Conservation (phyloP, 2,797 vertebrate genomes). For the Alosa sapidissima region DNA sequence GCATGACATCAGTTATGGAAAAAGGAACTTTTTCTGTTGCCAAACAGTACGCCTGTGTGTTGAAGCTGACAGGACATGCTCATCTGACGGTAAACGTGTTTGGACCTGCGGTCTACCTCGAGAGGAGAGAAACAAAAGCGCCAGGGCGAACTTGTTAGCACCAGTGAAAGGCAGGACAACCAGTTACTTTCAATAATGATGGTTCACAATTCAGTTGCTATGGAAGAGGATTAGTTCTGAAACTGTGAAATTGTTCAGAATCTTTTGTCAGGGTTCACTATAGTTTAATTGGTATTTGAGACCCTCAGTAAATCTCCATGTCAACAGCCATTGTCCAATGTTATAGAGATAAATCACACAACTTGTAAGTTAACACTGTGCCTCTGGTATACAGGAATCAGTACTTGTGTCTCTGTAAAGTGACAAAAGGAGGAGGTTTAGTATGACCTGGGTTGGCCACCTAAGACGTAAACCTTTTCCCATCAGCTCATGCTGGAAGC, state of each 20-base stretch:
- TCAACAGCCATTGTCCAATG: background rate
- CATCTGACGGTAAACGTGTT: conserved; percentile 36
- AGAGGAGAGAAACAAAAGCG: conserved; percentile 27
- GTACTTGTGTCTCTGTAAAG: no score
- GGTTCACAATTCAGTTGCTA: background rate
- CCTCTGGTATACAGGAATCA: background rate
- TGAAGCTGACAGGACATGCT: background rate
- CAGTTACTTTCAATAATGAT: background rate
- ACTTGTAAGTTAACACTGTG: background rate
- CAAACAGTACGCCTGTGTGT: background rate
- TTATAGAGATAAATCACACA: background rate
- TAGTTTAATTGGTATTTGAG: background rate
- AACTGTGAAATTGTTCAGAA: background rate
- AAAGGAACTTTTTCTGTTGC: background rate
- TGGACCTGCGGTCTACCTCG: conserved; percentile 34
- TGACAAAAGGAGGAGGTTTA: background rate
- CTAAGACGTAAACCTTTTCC: background rate
- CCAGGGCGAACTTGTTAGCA: background rate
- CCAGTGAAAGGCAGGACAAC: background rate
- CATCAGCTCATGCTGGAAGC: background rate
- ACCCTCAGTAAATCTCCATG: background rate
- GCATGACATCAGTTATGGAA: background rate
- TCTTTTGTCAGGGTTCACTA: background rate
- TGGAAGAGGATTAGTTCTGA: background rate
- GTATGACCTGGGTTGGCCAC: background rate